Evolutionary conservation across 2,113 vertebrate genomes (phyloP).

Genomic region (Indicator indicator): DNA sequence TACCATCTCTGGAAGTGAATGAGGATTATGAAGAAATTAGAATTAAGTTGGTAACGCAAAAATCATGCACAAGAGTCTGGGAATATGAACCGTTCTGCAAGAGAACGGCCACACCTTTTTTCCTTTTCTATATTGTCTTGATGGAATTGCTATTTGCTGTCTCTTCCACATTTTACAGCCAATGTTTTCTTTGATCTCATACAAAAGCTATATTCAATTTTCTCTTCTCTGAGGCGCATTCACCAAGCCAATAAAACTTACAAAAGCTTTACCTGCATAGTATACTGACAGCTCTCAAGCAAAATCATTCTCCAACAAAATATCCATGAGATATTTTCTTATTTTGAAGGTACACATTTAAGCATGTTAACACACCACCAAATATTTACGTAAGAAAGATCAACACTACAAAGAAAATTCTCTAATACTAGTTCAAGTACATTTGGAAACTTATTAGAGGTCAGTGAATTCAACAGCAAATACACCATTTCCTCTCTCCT

Average conservation of each 20-base stretch:
- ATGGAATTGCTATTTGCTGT: slow-evolving; percentile 23
- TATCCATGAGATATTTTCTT: neutral
- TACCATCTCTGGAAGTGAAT: too few species aligned
- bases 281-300: neutral
- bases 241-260: slow-evolving; percentile 38
- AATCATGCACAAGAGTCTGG: neutral
- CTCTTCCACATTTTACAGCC: neutral
- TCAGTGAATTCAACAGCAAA: neutral
- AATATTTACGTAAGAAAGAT: neutral
- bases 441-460: neutral
- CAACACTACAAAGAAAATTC: neutral
- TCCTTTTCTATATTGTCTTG: neutral
- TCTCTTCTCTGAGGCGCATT: slow-evolving; percentile 48
- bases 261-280: slow-evolving; percentile 12
- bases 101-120: neutral
- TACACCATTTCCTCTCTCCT: neutral
- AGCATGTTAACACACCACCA: neutral
- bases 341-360: neutral
- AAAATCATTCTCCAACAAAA: slow-evolving; percentile 4
- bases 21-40: neutral
- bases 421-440: neutral
- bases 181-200: slow-evolving; percentile 47
- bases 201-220: neutral
- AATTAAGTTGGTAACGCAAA: neutral
- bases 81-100: neutral